Conservation (phyloP, 2,113 vertebrate species). For the Tinamus guttatus region DNA sequence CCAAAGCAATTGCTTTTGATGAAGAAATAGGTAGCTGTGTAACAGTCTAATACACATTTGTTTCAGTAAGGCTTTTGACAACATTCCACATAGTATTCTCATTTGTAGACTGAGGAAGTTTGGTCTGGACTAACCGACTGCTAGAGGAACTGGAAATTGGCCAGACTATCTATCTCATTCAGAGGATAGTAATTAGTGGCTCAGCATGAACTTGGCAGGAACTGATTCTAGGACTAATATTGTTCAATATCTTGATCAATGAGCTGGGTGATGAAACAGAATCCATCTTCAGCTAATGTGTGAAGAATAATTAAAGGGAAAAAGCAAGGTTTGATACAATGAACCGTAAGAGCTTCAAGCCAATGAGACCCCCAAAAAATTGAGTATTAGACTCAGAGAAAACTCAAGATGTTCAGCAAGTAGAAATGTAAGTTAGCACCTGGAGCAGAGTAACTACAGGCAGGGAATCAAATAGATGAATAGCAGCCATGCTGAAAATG, state of each 20-base stretch:
- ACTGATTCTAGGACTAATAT: neutral
- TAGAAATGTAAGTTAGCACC: neutral
- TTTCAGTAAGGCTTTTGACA: conserved; percentile 23
- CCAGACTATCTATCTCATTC: conserved; percentile 22
- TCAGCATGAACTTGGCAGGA: neutral
- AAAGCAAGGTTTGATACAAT: neutral
- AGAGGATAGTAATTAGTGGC: neutral
- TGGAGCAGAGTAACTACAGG: neutral
- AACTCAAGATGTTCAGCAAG: neutral
- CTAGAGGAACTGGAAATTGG: conserved; percentile 3
- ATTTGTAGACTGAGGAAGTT: neutral
- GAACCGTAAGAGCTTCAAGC: neutral
- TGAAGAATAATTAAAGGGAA: neutral
- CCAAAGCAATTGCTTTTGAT: neutral
- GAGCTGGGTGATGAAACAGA: neutral
- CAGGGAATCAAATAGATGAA: neutral
- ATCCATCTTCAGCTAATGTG: neutral
- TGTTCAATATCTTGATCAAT: neutral
- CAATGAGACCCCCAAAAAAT: neutral
- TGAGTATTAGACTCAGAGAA: neutral
- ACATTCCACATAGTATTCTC: neutral
- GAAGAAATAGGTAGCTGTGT: neutral
- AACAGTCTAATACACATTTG: neutral
- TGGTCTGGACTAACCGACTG: neutral
- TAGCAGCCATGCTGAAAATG: neutral